Percentiles rank a stretch among this genome's conserved stretches.
These are phyloP conservation scores for Steatocranus sp. DNA, from an alignment of 2,797 vertebrate species.

Conservation along the genomic window DNA sequence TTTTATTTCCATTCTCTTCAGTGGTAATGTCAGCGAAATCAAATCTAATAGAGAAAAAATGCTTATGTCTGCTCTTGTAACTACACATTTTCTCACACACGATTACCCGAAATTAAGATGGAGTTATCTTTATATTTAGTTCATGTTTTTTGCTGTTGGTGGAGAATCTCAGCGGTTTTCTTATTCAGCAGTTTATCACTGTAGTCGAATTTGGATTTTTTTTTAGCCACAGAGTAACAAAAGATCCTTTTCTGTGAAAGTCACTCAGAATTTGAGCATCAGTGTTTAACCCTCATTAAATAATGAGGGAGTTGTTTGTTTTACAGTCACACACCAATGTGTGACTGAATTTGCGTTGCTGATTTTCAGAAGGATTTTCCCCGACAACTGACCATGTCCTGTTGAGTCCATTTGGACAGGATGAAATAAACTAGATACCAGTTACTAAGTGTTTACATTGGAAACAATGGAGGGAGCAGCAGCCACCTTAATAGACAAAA, in stretches of 20 bases:
- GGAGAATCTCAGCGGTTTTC: background rate
- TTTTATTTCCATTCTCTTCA: background rate
- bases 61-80: background rate
- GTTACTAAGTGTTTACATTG: background rate
- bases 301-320: background rate
- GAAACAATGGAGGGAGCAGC: constrained; percentile 21
- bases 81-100: background rate
- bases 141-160: background rate
- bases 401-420: background rate
- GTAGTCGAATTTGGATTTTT: background rate
- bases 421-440: background rate
- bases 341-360: background rate
- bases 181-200: background rate
- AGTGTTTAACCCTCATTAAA: background rate
- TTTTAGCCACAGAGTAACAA: background rate
- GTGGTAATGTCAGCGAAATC: background rate
- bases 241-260: background rate
- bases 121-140: background rate
- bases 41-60: background rate
- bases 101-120: background rate
- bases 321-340: background rate
- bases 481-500: background rate
- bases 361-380: background rate
- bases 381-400: background rate
- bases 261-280: background rate